Conservation (phyloP, 1,140 invertebrate species). For the Rhagoletis zephyria region DNA sequence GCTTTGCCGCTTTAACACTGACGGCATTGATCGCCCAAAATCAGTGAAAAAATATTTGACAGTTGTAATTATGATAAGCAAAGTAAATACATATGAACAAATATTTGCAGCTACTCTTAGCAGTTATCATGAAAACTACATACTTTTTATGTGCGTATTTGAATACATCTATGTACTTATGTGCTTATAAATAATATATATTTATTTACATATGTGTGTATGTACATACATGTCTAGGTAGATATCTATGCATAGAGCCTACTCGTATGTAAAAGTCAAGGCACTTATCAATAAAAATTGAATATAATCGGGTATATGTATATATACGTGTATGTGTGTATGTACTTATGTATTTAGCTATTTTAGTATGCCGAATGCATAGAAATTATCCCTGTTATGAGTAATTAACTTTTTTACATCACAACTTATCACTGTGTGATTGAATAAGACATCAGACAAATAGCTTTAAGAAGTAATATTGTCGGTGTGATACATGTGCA, state of each 20-base stretch:
- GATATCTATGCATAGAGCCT: neutral
- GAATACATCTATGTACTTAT: neutral
- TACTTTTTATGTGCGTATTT: neutral
- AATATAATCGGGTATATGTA: neutral
- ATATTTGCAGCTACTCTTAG: slow-evolving; percentile 37
- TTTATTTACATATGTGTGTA: neutral
- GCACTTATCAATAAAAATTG: slow-evolving; percentile 1
- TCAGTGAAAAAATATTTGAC: slow-evolving; percentile 32
- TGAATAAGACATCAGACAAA: no score
- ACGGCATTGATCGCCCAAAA: slow-evolving; percentile 34
- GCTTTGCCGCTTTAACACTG: neutral
- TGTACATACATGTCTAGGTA: neutral
- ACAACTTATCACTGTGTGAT: no score
- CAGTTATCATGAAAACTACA: slow-evolving; percentile 11
- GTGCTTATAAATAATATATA: neutral
- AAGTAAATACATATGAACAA: slow-evolving; percentile 19
- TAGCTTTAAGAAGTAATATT: no score
- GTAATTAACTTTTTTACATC: no score
- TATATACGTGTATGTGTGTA: neutral
- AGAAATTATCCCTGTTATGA: no score
- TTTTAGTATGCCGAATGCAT: no score
- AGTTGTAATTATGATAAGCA: slow-evolving; percentile 47
- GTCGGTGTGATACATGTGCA: no score
- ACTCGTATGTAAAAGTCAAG: neutral
- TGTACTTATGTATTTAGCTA: neutral